Conservation (phyloP, 1,140 invertebrate genomes). For the Drosophila quadrilineata region DNA sequence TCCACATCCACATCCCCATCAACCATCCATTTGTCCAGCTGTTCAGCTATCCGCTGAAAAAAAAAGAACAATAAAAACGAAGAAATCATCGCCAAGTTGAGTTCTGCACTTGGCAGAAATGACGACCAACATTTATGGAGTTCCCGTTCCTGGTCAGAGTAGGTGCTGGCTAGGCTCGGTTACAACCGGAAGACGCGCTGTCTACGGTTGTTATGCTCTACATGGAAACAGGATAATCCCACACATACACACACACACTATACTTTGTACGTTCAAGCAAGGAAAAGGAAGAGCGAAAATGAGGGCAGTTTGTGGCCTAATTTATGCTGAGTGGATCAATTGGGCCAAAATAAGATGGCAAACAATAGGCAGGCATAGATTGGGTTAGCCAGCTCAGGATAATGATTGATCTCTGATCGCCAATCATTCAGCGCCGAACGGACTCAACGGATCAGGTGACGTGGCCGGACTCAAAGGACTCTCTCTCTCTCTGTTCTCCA, state of each 20-base stretch:
- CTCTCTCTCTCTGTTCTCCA: conserved; percentile 16
- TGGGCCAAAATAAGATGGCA: conserved; percentile 18
- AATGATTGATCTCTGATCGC: conserved; percentile 40
- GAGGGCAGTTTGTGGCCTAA: conserved; percentile 70
- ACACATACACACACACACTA: conserved; percentile 76
- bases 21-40: no score
- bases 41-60: no score
- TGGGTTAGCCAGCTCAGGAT: no score
- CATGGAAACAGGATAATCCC: conserved; percentile 34
- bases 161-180: not conserved
- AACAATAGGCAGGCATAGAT: not conserved
- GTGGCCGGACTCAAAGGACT: not conserved
- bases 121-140: no score
- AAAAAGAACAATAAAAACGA: no score
- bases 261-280: no score
- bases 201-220: conserved; percentile 19
- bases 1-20: no score
- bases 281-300: no score
- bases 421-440: conserved; percentile 9
- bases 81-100: no score
- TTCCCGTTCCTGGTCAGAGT: no score
- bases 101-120: no score
- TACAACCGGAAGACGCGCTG: conserved; percentile 60
- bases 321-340: conserved; percentile 77
- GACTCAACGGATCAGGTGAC: conserved; percentile 28